phyloP scores from a whole-genome alignment of 1,140 invertebrate genomes.

The Drosophila obscura region DNA sequence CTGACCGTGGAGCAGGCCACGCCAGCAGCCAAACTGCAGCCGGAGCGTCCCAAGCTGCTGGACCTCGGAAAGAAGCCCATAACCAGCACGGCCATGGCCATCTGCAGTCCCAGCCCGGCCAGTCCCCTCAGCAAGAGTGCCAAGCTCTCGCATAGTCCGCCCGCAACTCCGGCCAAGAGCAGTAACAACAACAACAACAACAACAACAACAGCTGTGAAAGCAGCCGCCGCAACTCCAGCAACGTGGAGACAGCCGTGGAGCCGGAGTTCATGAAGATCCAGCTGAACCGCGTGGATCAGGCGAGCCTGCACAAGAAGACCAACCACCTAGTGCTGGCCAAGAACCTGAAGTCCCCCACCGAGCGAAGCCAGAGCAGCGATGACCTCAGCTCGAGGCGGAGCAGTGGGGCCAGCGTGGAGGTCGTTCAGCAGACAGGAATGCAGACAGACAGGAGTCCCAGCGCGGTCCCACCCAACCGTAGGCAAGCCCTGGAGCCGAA shows the following conservation, averaged over 20 bases:
- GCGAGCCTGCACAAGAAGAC: constrained; percentile 81
- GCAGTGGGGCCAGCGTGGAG: constrained; percentile 85
- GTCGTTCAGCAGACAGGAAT: constrained; percentile 73
- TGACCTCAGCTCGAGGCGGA: constrained; percentile 80
- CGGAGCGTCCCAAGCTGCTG: constrained; percentile 58
- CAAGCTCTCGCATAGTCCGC: constrained; percentile 51
- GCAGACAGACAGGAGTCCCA: constrained; percentile 8
- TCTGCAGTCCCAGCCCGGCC: constrained; percentile 34
- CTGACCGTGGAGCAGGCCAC: constrained; percentile 7
- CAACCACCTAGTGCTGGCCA: constrained; percentile 87
- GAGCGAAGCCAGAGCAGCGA: constrained; percentile 70
- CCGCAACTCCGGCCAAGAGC: constrained; percentile 42
- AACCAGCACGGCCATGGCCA: constrained; percentile 5
- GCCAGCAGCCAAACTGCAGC: constrained; percentile 18
- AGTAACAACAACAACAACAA: not conserved
- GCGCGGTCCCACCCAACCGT: not conserved
- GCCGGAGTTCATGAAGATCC: constrained; percentile 89
- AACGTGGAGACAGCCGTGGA: constrained; percentile 67
- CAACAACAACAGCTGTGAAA: constrained; percentile 22
- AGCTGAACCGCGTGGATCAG: constrained; percentile 88
- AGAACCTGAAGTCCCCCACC: constrained; percentile 78
- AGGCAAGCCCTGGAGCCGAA: constrained; percentile 68
- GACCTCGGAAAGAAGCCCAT: constrained; percentile 44
- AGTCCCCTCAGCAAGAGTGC: constrained; percentile 54
- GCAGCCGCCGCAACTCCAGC: constrained; percentile 47